Conservation (phyloP, 2,888 invertebrate genomes). For the Therioaphis trifolii region DNA sequence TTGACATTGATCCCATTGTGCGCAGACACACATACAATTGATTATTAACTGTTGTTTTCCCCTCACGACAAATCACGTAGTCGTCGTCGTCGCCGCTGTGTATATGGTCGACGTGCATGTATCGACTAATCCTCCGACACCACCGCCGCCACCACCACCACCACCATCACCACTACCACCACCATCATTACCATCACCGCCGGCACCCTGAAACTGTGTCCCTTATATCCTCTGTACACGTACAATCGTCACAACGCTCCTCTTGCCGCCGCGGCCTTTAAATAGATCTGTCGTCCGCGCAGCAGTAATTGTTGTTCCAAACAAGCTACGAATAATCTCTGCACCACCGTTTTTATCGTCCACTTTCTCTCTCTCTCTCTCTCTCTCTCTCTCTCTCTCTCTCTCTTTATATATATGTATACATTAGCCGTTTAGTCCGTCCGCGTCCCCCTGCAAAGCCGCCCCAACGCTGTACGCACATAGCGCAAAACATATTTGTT, state of each 20-base stretch:
- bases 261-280: slow-evolving; percentile 5
- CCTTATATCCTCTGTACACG: no score
- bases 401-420: no score
- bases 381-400: not conserved
- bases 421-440: slow-evolving; percentile 50
- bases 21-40: slow-evolving; percentile 57
- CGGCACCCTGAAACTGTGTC: not conserved
- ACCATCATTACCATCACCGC: not conserved
- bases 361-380: no score
- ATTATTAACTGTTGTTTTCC: slow-evolving; percentile 63
- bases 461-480: not conserved
- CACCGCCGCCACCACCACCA: not conserved
- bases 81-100: not conserved
- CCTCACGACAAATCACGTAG: slow-evolving; percentile 37
- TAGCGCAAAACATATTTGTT: slow-evolving; percentile 43
- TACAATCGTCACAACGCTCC: not conserved
- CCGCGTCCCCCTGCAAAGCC: slow-evolving; percentile 14
- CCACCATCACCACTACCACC: not conserved
- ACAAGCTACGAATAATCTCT: slow-evolving; percentile 59
- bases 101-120: not conserved
- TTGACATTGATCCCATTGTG: slow-evolving; percentile 63
- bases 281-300: slow-evolving; percentile 36
- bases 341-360: slow-evolving; percentile 29
- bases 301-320: slow-evolving; percentile 38
- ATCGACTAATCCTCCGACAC: slow-evolving; percentile 31